Evolutionary conservation across 2,113 vertebrate species (phyloP), one percentile per base, ranked within the genome.

Genomic region (Tonatia bakeri): DNA sequence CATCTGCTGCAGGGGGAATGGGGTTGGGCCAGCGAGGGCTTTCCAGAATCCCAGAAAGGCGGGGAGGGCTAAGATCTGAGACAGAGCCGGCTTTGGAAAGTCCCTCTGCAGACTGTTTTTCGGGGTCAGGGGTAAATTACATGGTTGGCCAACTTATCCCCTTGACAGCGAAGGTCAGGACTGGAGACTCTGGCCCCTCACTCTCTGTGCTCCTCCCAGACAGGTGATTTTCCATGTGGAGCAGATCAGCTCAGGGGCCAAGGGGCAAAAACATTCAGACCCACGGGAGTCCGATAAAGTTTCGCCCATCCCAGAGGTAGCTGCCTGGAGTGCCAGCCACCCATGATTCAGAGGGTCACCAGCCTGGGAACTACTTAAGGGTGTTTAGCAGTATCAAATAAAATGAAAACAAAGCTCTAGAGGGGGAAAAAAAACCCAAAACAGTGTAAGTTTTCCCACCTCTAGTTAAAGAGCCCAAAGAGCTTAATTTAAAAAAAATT

Each of bases 331-430:
- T 7, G 2, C 20, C 26, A 12, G 61, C 36, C 36, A 83, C 7
- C 8, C 50, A 56, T 3, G 15, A 61, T 83, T 69, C 70, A 87
- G 38, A 82, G 15, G 56, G 20, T 83, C 54, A 79, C 10, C 40
- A 90, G 36, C 43, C 24, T 73, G 52, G 28, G 40, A 26, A 70
- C 24, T n/a, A 89, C 45, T 80, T 43, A 69, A 59, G 36, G 50
- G 33, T 7, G 31, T 67, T 93, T 67, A 86, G 24, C 76, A 93
- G 50, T n/a, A 90, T 80, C 47, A 59, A 64, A 36, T 94, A 56
- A 95, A 96, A 94, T 56, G 22, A 33, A 67, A 90, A 87, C 40
- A 88, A 92, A 94, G 20, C 12, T 54, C 70, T 81, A 64, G 38
- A 72, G 31, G 28, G 64, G 36, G 72, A 96, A 89, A 64, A 28